phyloP scores from a whole-genome alignment of 2,797 vertebrate species.

The Eulemur coronatus region DNA sequence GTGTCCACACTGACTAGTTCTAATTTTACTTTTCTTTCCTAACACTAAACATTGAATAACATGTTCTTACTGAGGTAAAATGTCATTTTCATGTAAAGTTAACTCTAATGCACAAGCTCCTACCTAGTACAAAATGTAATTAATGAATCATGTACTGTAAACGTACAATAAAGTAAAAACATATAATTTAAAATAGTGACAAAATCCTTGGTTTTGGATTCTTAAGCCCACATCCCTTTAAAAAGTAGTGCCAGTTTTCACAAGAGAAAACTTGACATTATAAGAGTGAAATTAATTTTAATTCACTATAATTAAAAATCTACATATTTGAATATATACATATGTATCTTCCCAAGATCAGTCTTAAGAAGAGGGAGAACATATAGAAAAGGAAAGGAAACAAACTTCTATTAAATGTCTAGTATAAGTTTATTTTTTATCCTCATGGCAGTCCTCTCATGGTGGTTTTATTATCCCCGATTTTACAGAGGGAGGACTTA shows the following conservation, averaged over 20 bases:
- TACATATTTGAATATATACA: background rate
- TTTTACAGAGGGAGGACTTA: background rate
- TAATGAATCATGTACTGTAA: background rate
- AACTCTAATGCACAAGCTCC: background rate
- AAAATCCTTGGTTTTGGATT: background rate
- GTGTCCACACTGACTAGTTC: background rate
- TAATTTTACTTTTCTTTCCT: slow-evolving; percentile 8
- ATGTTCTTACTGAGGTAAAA: background rate
- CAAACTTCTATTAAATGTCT: background rate
- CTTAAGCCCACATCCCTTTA: background rate
- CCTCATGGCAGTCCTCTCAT: background rate
- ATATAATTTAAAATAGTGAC: background rate
- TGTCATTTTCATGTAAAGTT: background rate
- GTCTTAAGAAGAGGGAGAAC: slow-evolving; percentile 4
- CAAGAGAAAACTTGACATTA: background rate
- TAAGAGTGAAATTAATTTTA: slow-evolving; percentile 27
- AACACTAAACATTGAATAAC: background rate
- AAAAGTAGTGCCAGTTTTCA: background rate
- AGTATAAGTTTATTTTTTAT: background rate
- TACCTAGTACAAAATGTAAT: background rate
- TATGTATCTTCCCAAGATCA: background rate
- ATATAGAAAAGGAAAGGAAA: background rate
- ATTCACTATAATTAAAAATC: slow-evolving; percentile 39
- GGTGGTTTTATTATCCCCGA: background rate
- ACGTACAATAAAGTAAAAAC: background rate